These are phyloP conservation scores for Mus spretus DNA, from an alignment of 2,797 vertebrate genomes.

Conservation along the genomic window DNA sequence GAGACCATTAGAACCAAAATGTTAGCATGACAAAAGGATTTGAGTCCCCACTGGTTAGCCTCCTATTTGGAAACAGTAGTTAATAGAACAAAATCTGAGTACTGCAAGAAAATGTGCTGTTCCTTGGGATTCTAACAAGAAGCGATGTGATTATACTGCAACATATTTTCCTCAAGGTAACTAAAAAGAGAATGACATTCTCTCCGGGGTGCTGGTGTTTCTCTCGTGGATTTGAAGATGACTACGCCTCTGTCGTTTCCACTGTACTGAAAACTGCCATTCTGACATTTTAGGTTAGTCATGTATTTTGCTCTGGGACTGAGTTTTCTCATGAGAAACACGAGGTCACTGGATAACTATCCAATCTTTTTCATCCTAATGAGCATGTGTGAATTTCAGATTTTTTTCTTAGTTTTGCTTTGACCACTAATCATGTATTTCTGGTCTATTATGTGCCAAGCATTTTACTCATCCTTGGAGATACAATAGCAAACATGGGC, in stretches of 20 bases:
- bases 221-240: neutral
- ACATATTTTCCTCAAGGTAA: neutral
- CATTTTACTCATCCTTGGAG: slow-evolving; percentile 29
- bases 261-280: neutral
- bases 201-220: slow-evolving; percentile 15
- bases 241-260: neutral
- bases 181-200: neutral
- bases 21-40: slow-evolving; percentile 52
- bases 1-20: slow-evolving; percentile 52
- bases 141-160: neutral
- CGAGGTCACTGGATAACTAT: slow-evolving; percentile 8
- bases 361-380: neutral
- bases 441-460: neutral
- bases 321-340: slow-evolving; percentile 8
- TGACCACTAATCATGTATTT: slow-evolving; percentile 64
- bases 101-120: slow-evolving; percentile 28
- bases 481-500: neutral
- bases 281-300: neutral
- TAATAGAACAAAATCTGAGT: slow-evolving; percentile 57
- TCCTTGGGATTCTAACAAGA: slow-evolving; percentile 29
- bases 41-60: slow-evolving; percentile 38
- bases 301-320: slow-evolving; percentile 45
- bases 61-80: slow-evolving; percentile 55
- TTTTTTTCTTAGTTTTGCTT: slow-evolving; percentile 23
- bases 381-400: neutral